A percentile compares a stretch with the other conserved stretches of the same genome.
Conservation (phyloP, 2,113 vertebrate species). For the Dasypus novemcinctus region DNA sequence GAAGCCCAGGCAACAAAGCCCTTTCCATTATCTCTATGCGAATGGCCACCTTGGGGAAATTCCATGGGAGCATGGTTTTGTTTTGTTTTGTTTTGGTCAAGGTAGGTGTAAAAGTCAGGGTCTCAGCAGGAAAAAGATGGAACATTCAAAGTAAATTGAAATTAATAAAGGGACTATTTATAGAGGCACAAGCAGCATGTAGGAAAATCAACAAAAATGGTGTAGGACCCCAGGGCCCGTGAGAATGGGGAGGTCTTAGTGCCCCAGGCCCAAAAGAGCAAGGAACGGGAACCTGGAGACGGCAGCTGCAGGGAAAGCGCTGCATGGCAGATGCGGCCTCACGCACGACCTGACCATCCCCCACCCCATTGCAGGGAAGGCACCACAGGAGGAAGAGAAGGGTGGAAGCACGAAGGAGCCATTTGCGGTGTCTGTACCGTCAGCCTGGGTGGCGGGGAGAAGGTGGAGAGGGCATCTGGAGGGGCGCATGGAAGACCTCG, state of each 20-base stretch:
- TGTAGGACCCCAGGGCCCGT: neutral
- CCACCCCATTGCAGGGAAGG: neutral
- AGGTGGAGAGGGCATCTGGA: too few relatives aligned
- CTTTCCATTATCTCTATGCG: neutral
- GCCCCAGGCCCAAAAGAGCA: neutral
- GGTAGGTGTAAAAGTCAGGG: neutral
- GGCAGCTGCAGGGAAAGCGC: neutral
- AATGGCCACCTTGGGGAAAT: neutral
- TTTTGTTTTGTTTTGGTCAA: too few relatives aligned
- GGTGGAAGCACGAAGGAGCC: neutral
- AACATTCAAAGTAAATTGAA: neutral
- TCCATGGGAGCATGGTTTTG: neutral
- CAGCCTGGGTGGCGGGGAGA: neutral
- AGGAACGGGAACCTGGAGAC: neutral
- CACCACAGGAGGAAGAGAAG: neutral
- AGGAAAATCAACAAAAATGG: neutral
- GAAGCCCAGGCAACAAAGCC: neutral
- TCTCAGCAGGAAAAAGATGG: neutral
- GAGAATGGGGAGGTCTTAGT: neutral
- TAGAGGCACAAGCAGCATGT: neutral
- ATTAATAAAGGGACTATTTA: neutral
- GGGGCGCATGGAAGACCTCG: fast-evolving
- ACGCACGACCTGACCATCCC: neutral
- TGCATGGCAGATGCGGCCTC: neutral
- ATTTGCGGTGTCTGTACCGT: neutral